Conservation (phyloP, 1,140 invertebrate species). For the Cyphomyrmex costatus region DNA sequence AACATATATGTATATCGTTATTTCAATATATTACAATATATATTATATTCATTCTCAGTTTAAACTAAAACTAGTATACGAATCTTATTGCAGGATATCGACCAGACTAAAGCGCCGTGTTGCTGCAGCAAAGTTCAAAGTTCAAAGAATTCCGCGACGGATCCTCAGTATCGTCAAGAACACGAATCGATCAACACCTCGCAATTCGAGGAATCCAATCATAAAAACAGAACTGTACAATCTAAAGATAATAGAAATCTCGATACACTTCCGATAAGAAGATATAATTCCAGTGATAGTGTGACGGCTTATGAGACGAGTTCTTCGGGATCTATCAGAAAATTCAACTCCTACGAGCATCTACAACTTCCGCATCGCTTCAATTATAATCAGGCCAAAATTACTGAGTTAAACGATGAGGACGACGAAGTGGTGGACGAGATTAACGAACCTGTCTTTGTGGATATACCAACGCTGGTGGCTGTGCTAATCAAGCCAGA, state of each 20-base stretch:
- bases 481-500: constrained; percentile 82
- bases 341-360: constrained; percentile 76
- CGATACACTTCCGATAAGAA: constrained; percentile 34
- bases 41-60: background rate
- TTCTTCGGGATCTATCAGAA: constrained; percentile 51
- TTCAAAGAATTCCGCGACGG: constrained; percentile 27
- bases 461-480: constrained; percentile 81
- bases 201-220: background rate
- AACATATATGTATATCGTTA: background rate
- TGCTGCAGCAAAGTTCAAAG: constrained; percentile 56
- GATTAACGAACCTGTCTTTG: constrained; percentile 79
- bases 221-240: background rate
- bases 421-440: constrained; percentile 65
- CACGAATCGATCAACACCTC: background rate
- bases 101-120: constrained; percentile 53
- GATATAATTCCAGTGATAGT: constrained; percentile 76
- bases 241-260: background rate
- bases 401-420: constrained; percentile 74
- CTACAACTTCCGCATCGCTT: constrained; percentile 56
- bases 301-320: constrained; percentile 49
- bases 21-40: background rate
- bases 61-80: constrained; percentile 38
- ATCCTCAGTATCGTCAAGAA: background rate
- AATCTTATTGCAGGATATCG: constrained; percentile 70
- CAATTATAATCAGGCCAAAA: constrained; percentile 72